phyloP scores from a whole-genome alignment of 2,888 invertebrate species.

The Trilocha varians region DNA sequence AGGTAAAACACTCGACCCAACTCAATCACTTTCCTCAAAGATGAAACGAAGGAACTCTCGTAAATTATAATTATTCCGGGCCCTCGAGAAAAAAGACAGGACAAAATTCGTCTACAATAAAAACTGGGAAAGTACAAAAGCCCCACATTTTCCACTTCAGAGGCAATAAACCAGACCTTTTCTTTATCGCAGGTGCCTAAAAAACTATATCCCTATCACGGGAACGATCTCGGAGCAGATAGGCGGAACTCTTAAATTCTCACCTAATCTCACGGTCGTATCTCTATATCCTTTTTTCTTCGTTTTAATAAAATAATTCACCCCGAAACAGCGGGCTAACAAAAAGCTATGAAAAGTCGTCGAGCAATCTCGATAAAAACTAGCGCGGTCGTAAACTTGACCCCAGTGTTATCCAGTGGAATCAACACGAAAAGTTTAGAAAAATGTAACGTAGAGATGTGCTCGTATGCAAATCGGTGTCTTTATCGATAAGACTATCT shows the following conservation, averaged over 20 bases:
- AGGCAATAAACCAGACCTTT: constrained; percentile 20
- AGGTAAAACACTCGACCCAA: too few species aligned
- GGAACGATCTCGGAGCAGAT: constrained; percentile 30
- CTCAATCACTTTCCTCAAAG: too few species aligned
- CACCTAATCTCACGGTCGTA: constrained; percentile 41
- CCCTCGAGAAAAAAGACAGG: too few species aligned
- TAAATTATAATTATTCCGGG: too few species aligned
- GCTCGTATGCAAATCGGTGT: constrained; percentile 4
- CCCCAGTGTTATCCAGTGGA: constrained; percentile 53
- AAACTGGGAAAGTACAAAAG: neutral
- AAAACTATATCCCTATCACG: constrained; percentile 29
- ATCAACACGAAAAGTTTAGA: constrained; percentile 49
- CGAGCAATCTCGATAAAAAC: constrained; percentile 64
- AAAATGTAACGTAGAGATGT: constrained; percentile 16
- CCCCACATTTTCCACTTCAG: neutral
- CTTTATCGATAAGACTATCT: neutral
- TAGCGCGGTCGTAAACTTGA: constrained; percentile 58
- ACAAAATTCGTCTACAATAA: neutral
- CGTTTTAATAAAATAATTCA: constrained; percentile 57
- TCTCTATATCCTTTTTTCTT: constrained; percentile 41
- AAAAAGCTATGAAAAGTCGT: constrained; percentile 50
- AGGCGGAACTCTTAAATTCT: constrained; percentile 45
- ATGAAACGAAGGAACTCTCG: too few species aligned
- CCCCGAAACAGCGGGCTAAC: constrained; percentile 42
- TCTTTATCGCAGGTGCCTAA: constrained; percentile 22